These are phyloP conservation scores for Mellilla xanthometata DNA, from an alignment of 2,888 invertebrate species.

Conservation along the genomic window DNA sequence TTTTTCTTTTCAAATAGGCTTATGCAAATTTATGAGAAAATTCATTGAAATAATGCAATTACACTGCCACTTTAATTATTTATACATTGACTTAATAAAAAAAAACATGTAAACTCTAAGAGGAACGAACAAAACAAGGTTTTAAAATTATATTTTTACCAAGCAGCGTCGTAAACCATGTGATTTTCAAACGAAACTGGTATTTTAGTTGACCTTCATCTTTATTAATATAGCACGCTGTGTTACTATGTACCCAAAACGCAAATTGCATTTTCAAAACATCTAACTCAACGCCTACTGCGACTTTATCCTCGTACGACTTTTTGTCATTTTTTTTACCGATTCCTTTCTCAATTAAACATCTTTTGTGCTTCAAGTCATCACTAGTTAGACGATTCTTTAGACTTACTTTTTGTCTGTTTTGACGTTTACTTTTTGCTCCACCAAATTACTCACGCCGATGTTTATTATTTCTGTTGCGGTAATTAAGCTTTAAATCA, in stretches of 20 bases:
- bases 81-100: too few species aligned
- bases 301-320: background rate
- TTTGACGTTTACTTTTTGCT: conserved; percentile 23
- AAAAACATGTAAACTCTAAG: too few species aligned
- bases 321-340: conserved; percentile 22
- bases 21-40: too few species aligned
- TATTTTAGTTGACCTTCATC: conserved; percentile 21
- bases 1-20: too few species aligned
- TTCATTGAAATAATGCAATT: too few species aligned
- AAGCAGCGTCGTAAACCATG: too few species aligned
- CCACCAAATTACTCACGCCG: conserved; percentile 19
- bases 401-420: conserved; percentile 21
- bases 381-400: conserved; percentile 21
- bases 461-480: conserved; percentile 23
- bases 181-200: conserved; percentile 12
- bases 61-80: too few species aligned
- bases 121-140: too few species aligned
- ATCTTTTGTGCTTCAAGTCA: conserved; percentile 26
- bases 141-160: too few species aligned
- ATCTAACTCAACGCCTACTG: conserved; percentile 16
- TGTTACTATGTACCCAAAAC: conserved; percentile 23
- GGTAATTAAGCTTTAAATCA: conserved; percentile 25
- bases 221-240: conserved; percentile 8
- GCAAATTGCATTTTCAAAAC: conserved; percentile 18
- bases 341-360: conserved; percentile 25